These are phyloP conservation scores for Entomobrya proxima DNA, from an alignment of 2,888 invertebrate species.

Conservation along the genomic window DNA sequence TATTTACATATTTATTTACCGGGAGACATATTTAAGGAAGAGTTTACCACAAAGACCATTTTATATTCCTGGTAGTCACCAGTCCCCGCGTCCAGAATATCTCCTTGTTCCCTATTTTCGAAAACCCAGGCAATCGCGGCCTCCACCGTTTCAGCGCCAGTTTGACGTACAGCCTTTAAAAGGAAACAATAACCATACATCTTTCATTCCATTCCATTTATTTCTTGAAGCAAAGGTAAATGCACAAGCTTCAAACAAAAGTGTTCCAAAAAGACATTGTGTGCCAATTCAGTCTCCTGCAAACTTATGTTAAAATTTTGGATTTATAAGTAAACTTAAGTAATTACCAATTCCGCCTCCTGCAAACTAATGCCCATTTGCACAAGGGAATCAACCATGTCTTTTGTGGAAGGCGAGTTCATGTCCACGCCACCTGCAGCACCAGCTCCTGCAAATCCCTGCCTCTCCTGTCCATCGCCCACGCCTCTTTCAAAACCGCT, in stretches of 20 bases:
- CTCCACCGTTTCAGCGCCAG: slow-evolving; percentile 75
- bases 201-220: background rate
- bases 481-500: slow-evolving; percentile 57
- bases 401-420: slow-evolving; percentile 68
- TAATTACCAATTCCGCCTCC: slow-evolving; percentile 73
- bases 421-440: slow-evolving; percentile 71
- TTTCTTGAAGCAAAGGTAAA: background rate
- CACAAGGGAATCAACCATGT: slow-evolving; percentile 73
- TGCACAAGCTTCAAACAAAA: too few relatives aligned
- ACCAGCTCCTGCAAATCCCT: slow-evolving; percentile 53
- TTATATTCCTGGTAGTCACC: slow-evolving; percentile 74
- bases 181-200: too few relatives aligned
- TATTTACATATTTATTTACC: too few relatives aligned
- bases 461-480: slow-evolving; percentile 56
- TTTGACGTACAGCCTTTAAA: slow-evolving; percentile 74
- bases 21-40: slow-evolving; percentile 74
- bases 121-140: slow-evolving; percentile 75
- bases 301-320: background rate
- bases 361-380: slow-evolving; percentile 73
- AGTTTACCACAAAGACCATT: slow-evolving; percentile 75
- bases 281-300: background rate
- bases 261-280: background rate
- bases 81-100: slow-evolving; percentile 66
- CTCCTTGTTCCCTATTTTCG: slow-evolving; percentile 73
- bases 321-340: too few relatives aligned